These are phyloP conservation scores for Pandemis cinnamomeana DNA, from an alignment of 2,888 invertebrate species.

Conservation along the genomic window DNA sequence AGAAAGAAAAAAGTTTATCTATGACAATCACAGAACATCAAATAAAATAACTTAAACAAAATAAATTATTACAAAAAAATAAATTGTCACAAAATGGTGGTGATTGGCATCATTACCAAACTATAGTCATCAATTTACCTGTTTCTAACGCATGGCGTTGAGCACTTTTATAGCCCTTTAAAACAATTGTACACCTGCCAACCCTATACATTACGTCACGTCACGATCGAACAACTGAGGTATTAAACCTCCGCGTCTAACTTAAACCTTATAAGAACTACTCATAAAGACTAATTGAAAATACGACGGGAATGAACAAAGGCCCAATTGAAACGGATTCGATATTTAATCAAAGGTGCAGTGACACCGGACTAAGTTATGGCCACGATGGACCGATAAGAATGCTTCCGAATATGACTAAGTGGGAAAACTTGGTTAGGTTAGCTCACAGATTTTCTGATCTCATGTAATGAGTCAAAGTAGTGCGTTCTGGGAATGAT, in stretches of 20 bases:
- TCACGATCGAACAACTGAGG: conserved; percentile 62
- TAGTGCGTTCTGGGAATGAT: conserved; percentile 12
- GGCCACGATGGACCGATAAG: conserved; percentile 40
- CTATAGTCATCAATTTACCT: not conserved
- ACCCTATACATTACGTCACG: conserved; percentile 63
- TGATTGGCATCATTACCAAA: not conserved
- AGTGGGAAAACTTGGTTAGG: conserved; percentile 33
- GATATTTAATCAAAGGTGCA: conserved; percentile 62
- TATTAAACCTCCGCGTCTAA: not conserved
- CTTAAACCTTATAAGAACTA: not conserved
- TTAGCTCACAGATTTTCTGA: not conserved
- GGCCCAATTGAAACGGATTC: not conserved
- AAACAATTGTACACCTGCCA: conserved; percentile 41
- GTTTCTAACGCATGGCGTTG: not conserved
- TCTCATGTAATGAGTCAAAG: conserved; percentile 23
- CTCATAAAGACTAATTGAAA: not conserved
- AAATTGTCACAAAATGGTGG: too few species aligned
- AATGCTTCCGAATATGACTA: conserved; percentile 30
- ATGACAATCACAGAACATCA: too few species aligned
- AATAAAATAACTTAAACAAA: too few species aligned
- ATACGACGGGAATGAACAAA: not conserved
- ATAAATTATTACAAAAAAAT: too few species aligned
- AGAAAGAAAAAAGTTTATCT: too few species aligned
- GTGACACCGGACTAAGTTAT: conserved; percentile 68
- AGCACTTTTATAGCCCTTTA: not conserved